A percentile compares a stretch with the other conserved stretches of the same genome.
Evolutionary conservation across 2,113 vertebrate genomes (phyloP).

Genomic region (Megaleporinus macrocephalus): DNA sequence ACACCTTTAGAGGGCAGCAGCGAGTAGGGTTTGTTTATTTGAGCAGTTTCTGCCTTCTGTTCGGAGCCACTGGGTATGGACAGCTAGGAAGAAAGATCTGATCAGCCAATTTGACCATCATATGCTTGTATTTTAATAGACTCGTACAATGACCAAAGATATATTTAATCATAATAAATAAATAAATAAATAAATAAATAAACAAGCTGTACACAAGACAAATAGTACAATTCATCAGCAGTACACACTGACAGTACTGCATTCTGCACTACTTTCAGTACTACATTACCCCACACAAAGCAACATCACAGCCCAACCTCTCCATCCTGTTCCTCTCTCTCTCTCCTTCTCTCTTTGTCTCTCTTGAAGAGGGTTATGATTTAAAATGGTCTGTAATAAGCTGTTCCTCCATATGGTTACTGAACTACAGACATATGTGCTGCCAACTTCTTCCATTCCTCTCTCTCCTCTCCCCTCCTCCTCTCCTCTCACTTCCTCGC

Average conservation of each 20-base stretch:
- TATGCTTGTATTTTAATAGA: no score
- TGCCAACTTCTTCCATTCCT: conserved; percentile 56
- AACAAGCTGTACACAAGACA: no score
- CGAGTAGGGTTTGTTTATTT: no score
- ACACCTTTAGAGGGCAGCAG: no score
- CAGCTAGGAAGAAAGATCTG: no score
- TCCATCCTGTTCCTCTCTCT: conserved; percentile 26
- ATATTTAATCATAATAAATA: no score
- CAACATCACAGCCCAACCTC: conserved; percentile 4
- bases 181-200: no score
- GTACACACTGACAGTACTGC: neutral
- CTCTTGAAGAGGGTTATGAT: conserved; percentile 46
- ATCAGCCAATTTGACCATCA: no score
- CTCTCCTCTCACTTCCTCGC: conserved; percentile 66
- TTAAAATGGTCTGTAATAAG: conserved; percentile 62
- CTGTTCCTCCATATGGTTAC: conserved; percentile 63
- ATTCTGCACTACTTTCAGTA: neutral
- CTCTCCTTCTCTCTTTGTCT: conserved; percentile 47
- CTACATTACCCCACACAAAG: neutral
- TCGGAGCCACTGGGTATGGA: no score
- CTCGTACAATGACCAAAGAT: no score
- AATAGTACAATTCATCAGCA: neutral
- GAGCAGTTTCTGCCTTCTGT: no score
- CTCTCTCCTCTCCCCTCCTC: conserved; percentile 59
- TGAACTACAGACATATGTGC: conserved; percentile 63